Conservation (phyloP, 2,888 invertebrate genomes). For the Amphipyra tragopoginis region DNA sequence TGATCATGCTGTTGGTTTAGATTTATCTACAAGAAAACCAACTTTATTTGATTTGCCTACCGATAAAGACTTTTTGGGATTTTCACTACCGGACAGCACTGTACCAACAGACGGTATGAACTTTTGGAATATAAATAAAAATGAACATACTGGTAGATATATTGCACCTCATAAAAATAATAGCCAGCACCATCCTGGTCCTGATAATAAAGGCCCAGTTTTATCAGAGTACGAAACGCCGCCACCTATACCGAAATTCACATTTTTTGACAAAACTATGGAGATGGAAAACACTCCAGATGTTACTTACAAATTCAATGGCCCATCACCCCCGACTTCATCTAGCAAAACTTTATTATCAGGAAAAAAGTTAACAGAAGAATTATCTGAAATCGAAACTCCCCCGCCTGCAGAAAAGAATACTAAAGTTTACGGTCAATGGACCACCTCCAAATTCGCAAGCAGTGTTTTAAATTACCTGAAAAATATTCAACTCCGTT, state of each 20-base stretch:
- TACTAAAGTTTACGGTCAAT: constrained; percentile 78
- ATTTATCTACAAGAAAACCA: constrained; percentile 48
- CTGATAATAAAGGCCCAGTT: constrained; percentile 59
- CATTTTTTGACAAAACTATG: constrained; percentile 55
- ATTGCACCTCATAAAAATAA: constrained; percentile 50
- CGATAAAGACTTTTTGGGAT: constrained; percentile 68
- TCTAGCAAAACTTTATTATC: constrained; percentile 13
- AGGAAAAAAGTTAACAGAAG: constrained; percentile 45
- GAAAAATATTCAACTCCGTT: constrained; percentile 75
- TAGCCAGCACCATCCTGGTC: constrained; percentile 33
- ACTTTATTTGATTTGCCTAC: constrained; percentile 20
- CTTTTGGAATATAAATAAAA: constrained; percentile 71
- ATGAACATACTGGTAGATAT: constrained; percentile 60
- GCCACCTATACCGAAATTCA: constrained; percentile 64
- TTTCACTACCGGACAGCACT: constrained; percentile 45
- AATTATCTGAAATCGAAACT: constrained; percentile 71
- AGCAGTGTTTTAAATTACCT: constrained; percentile 81
- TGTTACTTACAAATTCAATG: constrained; percentile 56
- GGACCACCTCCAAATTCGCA: constrained; percentile 81
- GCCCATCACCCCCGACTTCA: constrained; percentile 31
- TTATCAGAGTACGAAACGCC: constrained; percentile 79
- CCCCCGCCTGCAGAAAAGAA: constrained; percentile 72
- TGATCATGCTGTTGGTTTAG: constrained; percentile 68
- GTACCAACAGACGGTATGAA: constrained; percentile 54
- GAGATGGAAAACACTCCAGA: constrained; percentile 49